Percentiles rank a stretch among this genome's conserved stretches.
phyloP scores from a whole-genome alignment of 1,140 invertebrate species.

The Drosophila truncata region DNA sequence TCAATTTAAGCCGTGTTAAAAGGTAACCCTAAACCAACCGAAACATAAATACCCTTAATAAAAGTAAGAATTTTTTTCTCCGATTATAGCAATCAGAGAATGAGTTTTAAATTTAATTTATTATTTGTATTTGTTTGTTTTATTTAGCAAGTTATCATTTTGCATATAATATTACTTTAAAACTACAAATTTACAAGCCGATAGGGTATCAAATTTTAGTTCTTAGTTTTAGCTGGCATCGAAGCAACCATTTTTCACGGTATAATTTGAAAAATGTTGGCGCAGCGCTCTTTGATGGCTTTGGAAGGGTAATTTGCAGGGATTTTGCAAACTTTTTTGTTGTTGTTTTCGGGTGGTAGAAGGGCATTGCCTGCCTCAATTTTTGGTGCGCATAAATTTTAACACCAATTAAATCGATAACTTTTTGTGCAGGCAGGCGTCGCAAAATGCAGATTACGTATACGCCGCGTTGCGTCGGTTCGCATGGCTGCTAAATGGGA shows the following conservation, averaged over 20 bases:
- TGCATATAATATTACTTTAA: background rate
- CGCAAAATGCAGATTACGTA: slow-evolving; percentile 56
- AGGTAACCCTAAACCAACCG: background rate
- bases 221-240: background rate
- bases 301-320: slow-evolving; percentile 24
- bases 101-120: too few species aligned
- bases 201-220: background rate
- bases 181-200: background rate
- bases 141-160: background rate
- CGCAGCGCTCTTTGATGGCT: slow-evolving; percentile 32
- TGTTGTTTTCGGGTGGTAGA: slow-evolving; percentile 2
- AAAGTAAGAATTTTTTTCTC: too few species aligned
- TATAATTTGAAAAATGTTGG: slow-evolving; percentile 56
- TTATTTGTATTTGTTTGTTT: too few species aligned
- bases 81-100: background rate
- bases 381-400: slow-evolving; percentile 56
- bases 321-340: slow-evolving; percentile 31
- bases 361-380: background rate
- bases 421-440: slow-evolving; percentile 44
- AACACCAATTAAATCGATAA: slow-evolving; percentile 65
- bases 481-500: slow-evolving; percentile 23
- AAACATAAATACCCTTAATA: background rate
- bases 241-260: slow-evolving; percentile 3
- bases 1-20: background rate
- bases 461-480: slow-evolving; percentile 48